Evolutionary conservation across 2,888 invertebrate genomes (phyloP).

Genomic region (Zaprionus obscuricornis): DNA sequence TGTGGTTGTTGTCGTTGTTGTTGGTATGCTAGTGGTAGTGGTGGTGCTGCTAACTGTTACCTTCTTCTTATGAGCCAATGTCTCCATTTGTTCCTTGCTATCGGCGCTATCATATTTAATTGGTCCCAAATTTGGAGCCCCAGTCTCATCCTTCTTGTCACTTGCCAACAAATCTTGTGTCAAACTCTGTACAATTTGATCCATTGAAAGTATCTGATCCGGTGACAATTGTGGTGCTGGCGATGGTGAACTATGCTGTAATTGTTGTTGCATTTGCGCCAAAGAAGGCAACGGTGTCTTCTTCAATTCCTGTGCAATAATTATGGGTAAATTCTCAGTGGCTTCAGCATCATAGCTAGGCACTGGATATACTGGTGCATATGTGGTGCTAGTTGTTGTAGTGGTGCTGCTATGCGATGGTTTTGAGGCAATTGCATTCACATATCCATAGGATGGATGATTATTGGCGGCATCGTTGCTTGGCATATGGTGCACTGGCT

Average conservation of each 20-base stretch:
- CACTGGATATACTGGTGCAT: slow-evolving; percentile 66
- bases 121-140: slow-evolving; percentile 20
- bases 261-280: slow-evolving; percentile 58
- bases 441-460: slow-evolving; percentile 42
- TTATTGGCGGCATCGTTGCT: slow-evolving; percentile 47
- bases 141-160: slow-evolving; percentile 42
- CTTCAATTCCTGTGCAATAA: slow-evolving; percentile 39
- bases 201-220: slow-evolving; percentile 78
- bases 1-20: background rate
- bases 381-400: slow-evolving; percentile 44
- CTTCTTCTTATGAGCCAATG: slow-evolving; percentile 55
- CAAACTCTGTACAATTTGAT: slow-evolving; percentile 80
- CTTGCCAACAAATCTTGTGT: slow-evolving; percentile 61
- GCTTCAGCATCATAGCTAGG: slow-evolving; percentile 59
- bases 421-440: slow-evolving; percentile 37
- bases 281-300: slow-evolving; percentile 60
- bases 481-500: slow-evolving; percentile 42
- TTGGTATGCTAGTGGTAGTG: slow-evolving; percentile 5
- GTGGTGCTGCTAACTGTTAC: slow-evolving; percentile 17
- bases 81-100: slow-evolving; percentile 45
- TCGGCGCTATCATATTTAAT: slow-evolving; percentile 59
- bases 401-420: slow-evolving; percentile 39
- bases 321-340: slow-evolving; percentile 24
- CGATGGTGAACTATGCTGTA: slow-evolving; percentile 45
- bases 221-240: slow-evolving; percentile 56